Conservation (phyloP, 2,113 vertebrate genomes). For the Alaudala cheleensis region DNA sequence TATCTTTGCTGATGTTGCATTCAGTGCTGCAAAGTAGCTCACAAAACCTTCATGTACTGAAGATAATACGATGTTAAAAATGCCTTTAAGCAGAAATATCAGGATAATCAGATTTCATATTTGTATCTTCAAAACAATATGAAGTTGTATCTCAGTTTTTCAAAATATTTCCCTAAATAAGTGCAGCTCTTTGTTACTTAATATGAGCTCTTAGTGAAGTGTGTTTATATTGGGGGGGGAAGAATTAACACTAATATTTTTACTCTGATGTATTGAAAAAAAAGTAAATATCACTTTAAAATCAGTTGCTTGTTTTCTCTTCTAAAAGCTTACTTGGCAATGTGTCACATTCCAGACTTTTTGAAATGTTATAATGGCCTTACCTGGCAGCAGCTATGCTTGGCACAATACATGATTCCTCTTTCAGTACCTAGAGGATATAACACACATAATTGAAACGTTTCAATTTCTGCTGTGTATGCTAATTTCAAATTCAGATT, state of each 20-base stretch:
- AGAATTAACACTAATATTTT: background rate
- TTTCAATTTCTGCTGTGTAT: background rate
- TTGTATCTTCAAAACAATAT: background rate
- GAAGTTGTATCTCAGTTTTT: background rate
- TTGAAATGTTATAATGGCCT: background rate
- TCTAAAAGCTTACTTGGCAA: background rate
- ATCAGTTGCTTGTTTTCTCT: background rate
- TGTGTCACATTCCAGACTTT: background rate
- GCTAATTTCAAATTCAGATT: background rate
- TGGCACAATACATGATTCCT: background rate
- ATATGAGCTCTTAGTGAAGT: background rate
- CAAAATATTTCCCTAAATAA: background rate
- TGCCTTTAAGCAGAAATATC: background rate
- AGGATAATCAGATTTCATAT: background rate
- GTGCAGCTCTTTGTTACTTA: background rate
- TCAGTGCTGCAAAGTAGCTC: background rate
- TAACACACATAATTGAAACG: background rate
- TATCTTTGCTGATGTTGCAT: background rate
- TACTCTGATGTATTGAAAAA: background rate
- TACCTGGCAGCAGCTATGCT: background rate
- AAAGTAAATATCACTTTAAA: background rate
- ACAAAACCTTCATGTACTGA: background rate
- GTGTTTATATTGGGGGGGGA: accelerated
- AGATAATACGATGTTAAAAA: background rate
- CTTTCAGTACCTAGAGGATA: background rate